Percentiles rank a stretch among this genome's conserved stretches.
phyloP scores from a whole-genome alignment of 2,113 vertebrate species.

The Lagopus leucura region DNA sequence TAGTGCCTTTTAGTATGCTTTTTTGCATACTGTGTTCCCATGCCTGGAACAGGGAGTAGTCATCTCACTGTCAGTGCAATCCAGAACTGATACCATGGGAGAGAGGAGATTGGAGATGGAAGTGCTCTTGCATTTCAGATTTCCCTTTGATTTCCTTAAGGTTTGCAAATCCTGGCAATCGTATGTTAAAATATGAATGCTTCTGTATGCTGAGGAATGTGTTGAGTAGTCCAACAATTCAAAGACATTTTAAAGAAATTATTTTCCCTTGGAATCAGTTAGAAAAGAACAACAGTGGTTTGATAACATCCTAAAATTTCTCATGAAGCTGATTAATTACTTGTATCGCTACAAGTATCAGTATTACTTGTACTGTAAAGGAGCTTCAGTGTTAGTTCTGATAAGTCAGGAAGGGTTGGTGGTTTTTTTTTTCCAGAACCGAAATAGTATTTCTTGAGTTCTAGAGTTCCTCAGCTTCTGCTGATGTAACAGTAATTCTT shows the following conservation, averaged over 20 bases:
- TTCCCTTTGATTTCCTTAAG: not conserved
- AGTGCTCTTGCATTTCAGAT: not conserved
- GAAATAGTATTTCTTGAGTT: not conserved
- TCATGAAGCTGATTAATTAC: not conserved
- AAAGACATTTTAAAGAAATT: fast-evolving
- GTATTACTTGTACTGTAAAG: not conserved
- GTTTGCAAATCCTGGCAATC: not conserved
- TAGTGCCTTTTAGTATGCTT: not conserved
- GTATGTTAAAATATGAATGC: not conserved
- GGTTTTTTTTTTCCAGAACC: not conserved
- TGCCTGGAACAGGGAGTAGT: not conserved
- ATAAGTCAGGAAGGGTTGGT: not conserved
- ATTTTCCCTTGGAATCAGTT: not conserved
- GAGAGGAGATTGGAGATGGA: not conserved
- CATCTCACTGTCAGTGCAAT: fast-evolving
- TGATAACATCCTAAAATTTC: not conserved
- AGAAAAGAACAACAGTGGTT: too few relatives aligned
- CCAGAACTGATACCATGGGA: not conserved
- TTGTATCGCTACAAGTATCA: not conserved
- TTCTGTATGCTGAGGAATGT: not conserved
- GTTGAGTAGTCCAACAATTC: not conserved
- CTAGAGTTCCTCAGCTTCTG: not conserved
- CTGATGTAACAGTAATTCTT: not conserved
- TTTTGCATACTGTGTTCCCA: fast-evolving
- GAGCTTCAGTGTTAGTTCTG: not conserved